Percentiles rank a stretch among this genome's conserved stretches.
phyloP scores from a whole-genome alignment of 2,888 invertebrate genomes.

The Papilio gigon region DNA sequence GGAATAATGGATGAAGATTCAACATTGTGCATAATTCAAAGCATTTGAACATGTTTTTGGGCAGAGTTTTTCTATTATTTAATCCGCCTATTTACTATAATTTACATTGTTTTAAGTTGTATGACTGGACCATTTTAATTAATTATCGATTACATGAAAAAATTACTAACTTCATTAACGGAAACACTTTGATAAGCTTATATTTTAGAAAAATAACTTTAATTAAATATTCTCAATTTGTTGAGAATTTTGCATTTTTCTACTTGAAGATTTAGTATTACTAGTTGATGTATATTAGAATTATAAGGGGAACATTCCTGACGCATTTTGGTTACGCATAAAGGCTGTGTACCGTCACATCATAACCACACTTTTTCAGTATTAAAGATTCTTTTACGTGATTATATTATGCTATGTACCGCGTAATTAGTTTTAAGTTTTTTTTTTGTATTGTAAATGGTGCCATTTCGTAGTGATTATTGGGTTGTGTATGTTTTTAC shows the following conservation, averaged over 20 bases:
- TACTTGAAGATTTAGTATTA: neutral
- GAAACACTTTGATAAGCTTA: too few species aligned
- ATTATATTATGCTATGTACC: slow-evolving; percentile 48
- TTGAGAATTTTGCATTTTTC: neutral
- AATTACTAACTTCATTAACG: neutral
- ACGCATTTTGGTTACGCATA: slow-evolving; percentile 45
- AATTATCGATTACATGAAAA: neutral
- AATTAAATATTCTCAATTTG: neutral
- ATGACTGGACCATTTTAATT: neutral
- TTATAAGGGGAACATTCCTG: slow-evolving; percentile 50
- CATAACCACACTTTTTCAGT: slow-evolving; percentile 53
- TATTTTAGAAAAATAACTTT: too few species aligned
- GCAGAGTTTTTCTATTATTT: neutral
- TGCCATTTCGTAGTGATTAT: slow-evolving; percentile 46
- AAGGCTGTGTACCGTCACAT: slow-evolving; percentile 58
- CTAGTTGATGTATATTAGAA: neutral
- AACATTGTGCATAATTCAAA: neutral
- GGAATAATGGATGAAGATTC: neutral
- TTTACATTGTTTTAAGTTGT: slow-evolving; percentile 8
- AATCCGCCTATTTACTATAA: slow-evolving; percentile 32
- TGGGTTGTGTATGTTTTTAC: slow-evolving; percentile 45
- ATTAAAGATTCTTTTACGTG: slow-evolving; percentile 61
- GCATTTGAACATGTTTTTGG: neutral
- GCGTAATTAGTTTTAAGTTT: slow-evolving; percentile 33
- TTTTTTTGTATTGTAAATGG: slow-evolving; percentile 45